Percentiles rank a stretch among this genome's conserved stretches.
phyloP scores from a whole-genome alignment of 2,888 invertebrate species.

The Pterobdella sp. region DNA sequence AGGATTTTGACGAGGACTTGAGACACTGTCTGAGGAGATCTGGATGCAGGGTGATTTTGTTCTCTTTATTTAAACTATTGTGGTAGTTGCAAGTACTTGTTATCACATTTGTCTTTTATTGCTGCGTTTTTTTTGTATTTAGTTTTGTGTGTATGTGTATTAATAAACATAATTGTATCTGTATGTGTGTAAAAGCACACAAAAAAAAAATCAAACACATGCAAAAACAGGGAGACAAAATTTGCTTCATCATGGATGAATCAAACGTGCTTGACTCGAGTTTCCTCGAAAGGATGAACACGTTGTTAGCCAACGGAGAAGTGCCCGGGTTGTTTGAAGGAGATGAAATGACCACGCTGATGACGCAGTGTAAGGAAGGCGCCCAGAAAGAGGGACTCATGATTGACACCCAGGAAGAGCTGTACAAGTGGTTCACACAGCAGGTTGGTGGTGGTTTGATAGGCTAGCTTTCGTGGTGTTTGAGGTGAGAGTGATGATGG shows the following conservation, averaged over 20 bases:
- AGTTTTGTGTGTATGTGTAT: no score
- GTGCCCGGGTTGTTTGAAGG: conserved; percentile 61
- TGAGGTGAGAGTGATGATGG: not conserved
- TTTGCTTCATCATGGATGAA: conserved; percentile 97
- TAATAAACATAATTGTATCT: no score
- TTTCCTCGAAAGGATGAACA: conserved; percentile 98
- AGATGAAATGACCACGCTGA: conserved; percentile 94
- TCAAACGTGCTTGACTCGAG: conserved; percentile 97
- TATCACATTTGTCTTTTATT: no score
- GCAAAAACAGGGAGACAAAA: conserved; percentile 82
- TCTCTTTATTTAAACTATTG: no score
- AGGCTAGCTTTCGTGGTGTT: not conserved
- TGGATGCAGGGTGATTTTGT: conserved; percentile 55
- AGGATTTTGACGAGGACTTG: conserved; percentile 97
- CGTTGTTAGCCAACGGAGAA: conserved; percentile 94
- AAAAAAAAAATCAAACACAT: no score
- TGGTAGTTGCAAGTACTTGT: no score
- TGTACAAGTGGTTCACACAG: conserved; percentile 99
- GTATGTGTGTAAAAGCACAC: not conserved
- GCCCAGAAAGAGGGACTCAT: conserved; percentile 94
- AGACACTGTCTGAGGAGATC: conserved; percentile 58
- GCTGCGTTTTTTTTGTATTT: no score
- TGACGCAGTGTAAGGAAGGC: conserved; percentile 99
- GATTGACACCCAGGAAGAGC: conserved; percentile 93
- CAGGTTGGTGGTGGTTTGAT: conserved; percentile 42